Base-by-base conservation (phyloP, 2,888 invertebrate genomes). In the Catocala fraxini region DNA sequence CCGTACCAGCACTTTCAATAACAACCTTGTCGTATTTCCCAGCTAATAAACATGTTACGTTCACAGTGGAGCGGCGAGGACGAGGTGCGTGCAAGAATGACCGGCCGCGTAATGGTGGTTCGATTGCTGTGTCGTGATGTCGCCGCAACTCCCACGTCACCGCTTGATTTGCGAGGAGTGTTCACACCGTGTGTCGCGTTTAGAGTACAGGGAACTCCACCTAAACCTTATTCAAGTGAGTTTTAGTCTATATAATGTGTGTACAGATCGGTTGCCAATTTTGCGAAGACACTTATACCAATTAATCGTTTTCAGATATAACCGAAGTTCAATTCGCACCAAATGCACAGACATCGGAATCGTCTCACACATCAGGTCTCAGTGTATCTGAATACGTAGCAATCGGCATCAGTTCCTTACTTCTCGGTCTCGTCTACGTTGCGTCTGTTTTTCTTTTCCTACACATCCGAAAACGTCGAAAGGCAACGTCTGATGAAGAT, bases 141-240 rank as follows among this genome's bases (percentile, higher is more conserved):
- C 51, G 80, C 95, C 53, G 94, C 95, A 9, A 87, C 95, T 0
- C 93, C 94, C 0, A 84, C 91, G 0, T 94, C 95, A 3, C 90
- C 93, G 2, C 84, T 92, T 65, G 94, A 95, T 65, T 80, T 95
- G 75, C 87, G 95, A 72, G 96, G 96, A 57, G 96, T 97, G 33
- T 97, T 97, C 87, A 96, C 97, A 2, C 98, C 98, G 0, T 98
- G 98, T 83, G 97, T 98, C 51, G 97, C 97, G 4, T 98, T 98
- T 82, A 95, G 98, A 70, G 96, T 98, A 6, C 97, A 97, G 75
- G 98, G 98, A 56, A 96, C 97, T 43, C 97, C 97, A 10, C 95
- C 95, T 0, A 96, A 95, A 80, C 86, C 94, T 7, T 95, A 92
- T 70, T 96, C 73, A 12, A 79, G 79, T 79, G 71, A 35, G 79